Base-by-base conservation (phyloP, 2,797 vertebrate genomes). In the Mus minutoides region DNA sequence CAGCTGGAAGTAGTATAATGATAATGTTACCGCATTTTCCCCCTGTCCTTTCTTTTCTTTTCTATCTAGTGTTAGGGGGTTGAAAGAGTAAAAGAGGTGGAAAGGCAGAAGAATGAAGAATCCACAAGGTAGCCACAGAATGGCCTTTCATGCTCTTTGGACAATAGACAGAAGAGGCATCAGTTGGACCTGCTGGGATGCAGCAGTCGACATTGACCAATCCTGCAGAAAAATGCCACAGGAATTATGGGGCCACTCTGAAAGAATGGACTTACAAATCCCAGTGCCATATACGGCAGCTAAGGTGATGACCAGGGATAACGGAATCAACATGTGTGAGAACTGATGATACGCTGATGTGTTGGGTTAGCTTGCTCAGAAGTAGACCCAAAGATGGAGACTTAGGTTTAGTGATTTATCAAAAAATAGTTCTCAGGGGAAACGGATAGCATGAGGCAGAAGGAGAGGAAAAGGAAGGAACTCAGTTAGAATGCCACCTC, bases 141-240 rank as follows among this genome's bases (percentile, higher is more conserved):
- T 71, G 69, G 34, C 69, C 8, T 21, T 2, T 19, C 2, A 0
- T 62, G 11, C 13, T 91, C 11, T 0, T 3, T 11, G 76, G 73
- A 49, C 11, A 52, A 71, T 0, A 56, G n/a, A 52, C 2, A 4
- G 40, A 1, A 62, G 64, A 37, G 0, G 2, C 9, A 54, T 31
- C 34, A 21, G 19, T 1, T 3, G 22, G 31, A 22, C 34, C 52
- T n/a, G 12, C 56, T 49, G 26, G 54, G 21, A 9, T 6, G 13
- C 43, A 2, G n/a, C 16, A 34, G 56, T 13, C 54, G 52, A 19
- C 3, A 34, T 26, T 0, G 9, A n/a, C 49, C 58, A 69, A 31
- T 75, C 54, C n/a, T 89, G 26, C 37, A 88, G 49, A 52, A 76
- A 92, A 84, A 71, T 49, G 76, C 14, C 13, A 34, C 22, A 58